Evolutionary conservation across 2,888 invertebrate species (phyloP).

Genomic region (Pteria penguin): DNA sequence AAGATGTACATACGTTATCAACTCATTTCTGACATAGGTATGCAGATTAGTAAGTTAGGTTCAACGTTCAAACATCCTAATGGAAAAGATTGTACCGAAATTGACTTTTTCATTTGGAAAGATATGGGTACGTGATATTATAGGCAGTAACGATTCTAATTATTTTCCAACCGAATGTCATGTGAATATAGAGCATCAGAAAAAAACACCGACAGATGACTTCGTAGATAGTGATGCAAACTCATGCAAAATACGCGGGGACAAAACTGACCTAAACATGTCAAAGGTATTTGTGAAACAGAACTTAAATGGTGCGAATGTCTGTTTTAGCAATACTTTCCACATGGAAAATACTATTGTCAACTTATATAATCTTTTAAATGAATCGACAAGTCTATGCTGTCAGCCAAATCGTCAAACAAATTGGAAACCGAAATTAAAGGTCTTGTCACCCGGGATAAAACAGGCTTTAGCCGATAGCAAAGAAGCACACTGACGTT

Average conservation of each 20-base stretch:
- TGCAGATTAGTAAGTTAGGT: neutral
- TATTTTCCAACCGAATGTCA: constrained; percentile 4
- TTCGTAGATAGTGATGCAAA: too few species aligned
- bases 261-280: neutral
- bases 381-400: neutral
- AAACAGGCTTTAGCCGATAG: neutral
- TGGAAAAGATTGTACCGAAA: neutral
- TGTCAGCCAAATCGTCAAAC: neutral
- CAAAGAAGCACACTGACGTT: constrained; percentile 1
- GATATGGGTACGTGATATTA: neutral
- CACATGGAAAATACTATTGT: neutral
- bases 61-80: neutral
- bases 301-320: neutral
- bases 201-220: neutral
- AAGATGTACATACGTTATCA: neutral
- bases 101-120: neutral
- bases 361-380: neutral
- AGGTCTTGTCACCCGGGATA: neutral
- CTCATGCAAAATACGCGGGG: neutral
- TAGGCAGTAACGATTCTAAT: constrained; percentile 1
- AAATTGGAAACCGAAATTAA: neutral
- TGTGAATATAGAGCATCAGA: neutral
- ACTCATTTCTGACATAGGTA: neutral
- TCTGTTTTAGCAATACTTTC: neutral
- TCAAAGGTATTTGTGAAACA: neutral